These are phyloP conservation scores for Atlantisia rogersi DNA, from an alignment of 2,113 vertebrate genomes.

Conservation along the genomic window DNA sequence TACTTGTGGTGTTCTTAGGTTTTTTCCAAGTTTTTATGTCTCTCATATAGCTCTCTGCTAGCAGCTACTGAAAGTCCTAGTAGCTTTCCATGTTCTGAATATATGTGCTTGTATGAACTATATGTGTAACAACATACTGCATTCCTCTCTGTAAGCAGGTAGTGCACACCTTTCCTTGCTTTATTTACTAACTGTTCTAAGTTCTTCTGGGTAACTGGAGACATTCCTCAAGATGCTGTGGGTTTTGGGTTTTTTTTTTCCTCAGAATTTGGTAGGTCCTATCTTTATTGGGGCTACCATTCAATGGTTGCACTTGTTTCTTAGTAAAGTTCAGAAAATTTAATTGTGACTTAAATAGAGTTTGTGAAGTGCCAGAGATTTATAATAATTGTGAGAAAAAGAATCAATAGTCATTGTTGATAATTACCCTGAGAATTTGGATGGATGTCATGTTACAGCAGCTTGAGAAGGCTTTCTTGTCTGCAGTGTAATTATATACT, in stretches of 20 bases:
- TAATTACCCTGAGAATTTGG: background rate
- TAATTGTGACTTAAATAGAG: background rate
- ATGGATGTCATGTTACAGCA: background rate
- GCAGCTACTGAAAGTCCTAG: background rate
- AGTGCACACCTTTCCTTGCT: background rate
- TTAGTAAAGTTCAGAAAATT: background rate
- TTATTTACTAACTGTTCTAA: background rate
- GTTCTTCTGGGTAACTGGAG: background rate
- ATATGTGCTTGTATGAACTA: fast-evolving
- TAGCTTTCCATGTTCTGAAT: background rate
- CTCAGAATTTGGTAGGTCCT: background rate
- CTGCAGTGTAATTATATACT: background rate
- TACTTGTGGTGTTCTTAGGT: background rate
- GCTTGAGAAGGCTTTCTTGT: background rate
- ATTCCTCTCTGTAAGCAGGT: fast-evolving
- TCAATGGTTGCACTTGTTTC: background rate
- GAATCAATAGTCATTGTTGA: background rate
- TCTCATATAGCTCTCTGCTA: background rate
- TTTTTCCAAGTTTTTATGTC: background rate
- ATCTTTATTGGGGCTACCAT: background rate
- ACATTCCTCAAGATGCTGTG: background rate
- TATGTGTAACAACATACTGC: background rate
- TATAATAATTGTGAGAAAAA: background rate
- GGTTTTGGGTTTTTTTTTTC: fast-evolving
- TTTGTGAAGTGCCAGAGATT: background rate